Evolutionary conservation across 1,140 invertebrate genomes (phyloP), one percentile per base, ranked within the genome.

Genomic region (Eumaeus atala): DNA sequence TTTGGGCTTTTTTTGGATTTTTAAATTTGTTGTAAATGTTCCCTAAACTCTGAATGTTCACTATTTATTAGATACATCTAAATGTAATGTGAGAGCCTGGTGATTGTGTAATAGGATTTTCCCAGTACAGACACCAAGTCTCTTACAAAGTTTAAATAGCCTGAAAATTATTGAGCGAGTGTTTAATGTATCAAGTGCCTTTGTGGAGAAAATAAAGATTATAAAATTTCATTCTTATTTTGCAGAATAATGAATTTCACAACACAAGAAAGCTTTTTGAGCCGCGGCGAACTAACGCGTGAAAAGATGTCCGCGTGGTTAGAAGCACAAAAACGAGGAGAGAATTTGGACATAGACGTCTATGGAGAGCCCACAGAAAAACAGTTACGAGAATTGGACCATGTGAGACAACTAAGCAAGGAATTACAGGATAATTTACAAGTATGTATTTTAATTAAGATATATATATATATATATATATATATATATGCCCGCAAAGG

Each of bases 371-470:
- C 83, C 5, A 63, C 70, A 0, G 70, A 73, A 14, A 63, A 77
- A 44, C 73, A 77, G 56, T 48, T 86, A 0, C 61, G 65, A 6
- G 82, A 86, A 11, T 49, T 86, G 42, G 77, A 84, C 47, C 73
- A 77, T 6, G 67, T 86, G 12, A 72, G 83, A 37, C 76, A 66
- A 44, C 42, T 84, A 5, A 86, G 80, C 64, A 80, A 72, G 33
- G 78, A 85, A 35, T 48, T 85, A 9, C 82, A 85, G 58, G 69
- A 77, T 18, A 84, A 84, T 40, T 66, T 85, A 48, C 70, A 76
- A 9, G 81, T 83, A 51, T 62, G 75, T 73, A 16, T 9, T 36
- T 33, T 42, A n/a, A 42, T 33, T 42, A n/a, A 42, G n/a, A 5
- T n/a, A 42, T 42, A 42, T 6, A 1, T n/a, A 42, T 16, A 42